phyloP scores from a whole-genome alignment of 53 echinoderm and acorn worm genomes.

The Astropecten irregularis region DNA sequence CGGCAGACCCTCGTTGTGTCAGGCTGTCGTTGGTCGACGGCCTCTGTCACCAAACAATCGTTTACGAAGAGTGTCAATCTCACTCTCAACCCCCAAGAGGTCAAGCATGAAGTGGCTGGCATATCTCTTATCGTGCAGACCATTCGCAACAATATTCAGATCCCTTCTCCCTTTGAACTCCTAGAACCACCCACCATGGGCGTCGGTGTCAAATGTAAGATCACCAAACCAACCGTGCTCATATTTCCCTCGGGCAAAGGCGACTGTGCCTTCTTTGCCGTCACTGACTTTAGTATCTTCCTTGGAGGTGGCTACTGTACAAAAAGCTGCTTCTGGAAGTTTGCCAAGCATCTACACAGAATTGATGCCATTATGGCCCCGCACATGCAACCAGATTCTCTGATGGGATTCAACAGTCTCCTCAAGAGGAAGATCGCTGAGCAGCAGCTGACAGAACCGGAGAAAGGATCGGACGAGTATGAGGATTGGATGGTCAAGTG shows the following conservation, averaged over 20 bases:
- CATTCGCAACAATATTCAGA: conserved; percentile 68
- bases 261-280: conserved; percentile 98
- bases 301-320: conserved; percentile 93
- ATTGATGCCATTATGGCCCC: conserved; percentile 94
- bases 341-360: conserved; percentile 96
- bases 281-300: conserved; percentile 96
- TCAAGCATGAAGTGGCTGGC: conserved; percentile 82
- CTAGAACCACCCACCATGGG: conserved; percentile 99
- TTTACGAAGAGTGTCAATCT: conserved; percentile 93
- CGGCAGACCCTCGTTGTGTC: conserved; percentile 82
- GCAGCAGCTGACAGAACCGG: conserved; percentile 82
- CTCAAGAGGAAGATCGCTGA: conserved; percentile 90
- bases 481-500: conserved; percentile 93
- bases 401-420: conserved; percentile 93
- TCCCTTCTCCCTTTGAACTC: conserved; percentile 87
- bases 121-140: conserved; percentile 67
- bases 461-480: conserved; percentile 73
- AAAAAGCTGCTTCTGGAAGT: conserved; percentile 99
- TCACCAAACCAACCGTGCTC: conserved; percentile 97
- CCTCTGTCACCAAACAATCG: conserved; percentile 79
- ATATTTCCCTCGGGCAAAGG: conserved; percentile 97
- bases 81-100: conserved; percentile 87
- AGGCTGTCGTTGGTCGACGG: conserved; percentile 84
- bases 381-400: conserved; percentile 84
- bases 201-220: conserved; percentile 98